Base-by-base conservation (phyloP, 2,888 invertebrate genomes). In the Trachelus tabidus region DNA sequence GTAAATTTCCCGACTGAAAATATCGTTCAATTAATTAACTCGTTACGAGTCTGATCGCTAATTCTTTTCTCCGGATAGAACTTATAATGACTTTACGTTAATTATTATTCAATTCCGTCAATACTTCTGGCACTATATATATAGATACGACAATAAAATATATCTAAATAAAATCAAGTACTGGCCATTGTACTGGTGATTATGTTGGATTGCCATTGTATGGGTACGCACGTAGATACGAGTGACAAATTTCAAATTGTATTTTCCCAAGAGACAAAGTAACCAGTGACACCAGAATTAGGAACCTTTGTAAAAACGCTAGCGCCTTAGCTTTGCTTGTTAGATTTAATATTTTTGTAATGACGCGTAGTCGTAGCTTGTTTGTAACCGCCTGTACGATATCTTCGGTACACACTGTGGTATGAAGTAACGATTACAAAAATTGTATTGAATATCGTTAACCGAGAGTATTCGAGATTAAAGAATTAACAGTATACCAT, bases 261-360 rank as follows among this genome's bases (percentile, higher is more conserved):
- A 87, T 87, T 87, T 88, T 87, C 85, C 84, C 84, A 73, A 82
- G 76, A 69, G 69, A 37, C 34, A 69, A 81, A 81, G 78, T 79
- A 81, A 30, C 30, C 31, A 56, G 77, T 75, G 68, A 80, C 73
- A 76, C 37, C n/a, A 75, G 74, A 34, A 56, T 33, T 30, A 56
- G 76, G 12, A 34, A 74, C 68, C 79, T 83, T 81, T 80, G 79
- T 79, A 80, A 81, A 81, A 79, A 35, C 74, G 78, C 79, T 84
- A 85, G 80, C 80, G 83, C 85, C 86, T 89, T 89, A 90, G 89
- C 89, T 90, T 90, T 83, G 91, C 90, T 91, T 91, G 87, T 87
- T 91, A 91, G 91, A 90, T 91, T 91, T 90, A 91, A 91, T 91
- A 91, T 91, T 91, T 91, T 91, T 91, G 90, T 91, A 91, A 91